phyloP scores from a whole-genome alignment of 35 echinoderm and acorn worm genomes.

The Hemicentrotus pulcherrimus region DNA sequence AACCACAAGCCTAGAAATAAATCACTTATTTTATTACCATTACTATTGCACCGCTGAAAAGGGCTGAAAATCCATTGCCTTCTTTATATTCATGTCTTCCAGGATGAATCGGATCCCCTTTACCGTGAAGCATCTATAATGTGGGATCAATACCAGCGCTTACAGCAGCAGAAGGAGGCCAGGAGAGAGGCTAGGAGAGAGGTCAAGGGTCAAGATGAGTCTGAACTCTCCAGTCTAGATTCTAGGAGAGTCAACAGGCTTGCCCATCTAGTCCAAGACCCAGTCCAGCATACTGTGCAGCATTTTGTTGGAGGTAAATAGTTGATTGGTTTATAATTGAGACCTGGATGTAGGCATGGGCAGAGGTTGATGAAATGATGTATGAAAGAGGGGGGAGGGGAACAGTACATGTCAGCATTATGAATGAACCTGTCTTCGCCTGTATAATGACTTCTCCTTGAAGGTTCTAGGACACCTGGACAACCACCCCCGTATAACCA shows the following conservation, averaged over 20 bases:
- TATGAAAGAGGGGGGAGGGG: too few species aligned
- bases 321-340: neutral
- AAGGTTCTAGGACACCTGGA: too few species aligned
- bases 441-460: too few species aligned
- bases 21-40: too few species aligned
- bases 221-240: conserved; percentile 64
- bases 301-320: conserved; percentile 73
- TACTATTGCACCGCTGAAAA: too few species aligned
- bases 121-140: conserved; percentile 61
- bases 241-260: conserved; percentile 68
- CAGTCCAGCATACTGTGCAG: conserved; percentile 78
- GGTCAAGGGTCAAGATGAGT: conserved; percentile 32
- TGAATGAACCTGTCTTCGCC: too few species aligned
- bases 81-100: neutral
- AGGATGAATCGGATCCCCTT: conserved; percentile 72
- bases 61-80: too few species aligned
- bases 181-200: conserved; percentile 19
- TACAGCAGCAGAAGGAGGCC: conserved; percentile 33
- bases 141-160: conserved; percentile 83
- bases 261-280: conserved; percentile 68
- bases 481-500: too few species aligned
- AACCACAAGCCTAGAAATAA: too few species aligned
- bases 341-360: neutral
- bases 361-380: neutral
- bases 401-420: too few species aligned